Base-by-base conservation (phyloP, 2,113 vertebrate genomes). In the Leptosomus discolor region DNA sequence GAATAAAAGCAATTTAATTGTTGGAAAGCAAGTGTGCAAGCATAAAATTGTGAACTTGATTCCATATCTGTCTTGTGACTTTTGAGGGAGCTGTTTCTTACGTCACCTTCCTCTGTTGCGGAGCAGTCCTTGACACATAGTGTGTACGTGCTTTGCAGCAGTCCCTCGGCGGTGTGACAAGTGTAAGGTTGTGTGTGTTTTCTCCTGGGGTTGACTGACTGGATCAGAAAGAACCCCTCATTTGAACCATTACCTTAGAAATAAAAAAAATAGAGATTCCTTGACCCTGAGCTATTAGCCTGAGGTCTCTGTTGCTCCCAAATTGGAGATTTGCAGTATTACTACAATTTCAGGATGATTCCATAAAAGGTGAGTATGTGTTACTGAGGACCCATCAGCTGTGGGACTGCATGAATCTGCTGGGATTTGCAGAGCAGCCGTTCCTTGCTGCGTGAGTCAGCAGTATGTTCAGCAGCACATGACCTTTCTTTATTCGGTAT, bases 71-170 rank as follows among this genome's bases (percentile, higher is more conserved):
- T 41, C 9, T 3, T 84, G 14, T 73, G 51, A 79, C 27, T 80
- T 95, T 17, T 81, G 54, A 86, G 16, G 22, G 32, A 34, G 27
- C 30, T 39, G 0, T 86, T 93, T 83, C 34, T 80, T 77, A 27
- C 0, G 0, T 81, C 45, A n/a, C 15, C 8, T 6, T 86, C 8
- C 11, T 34, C 6, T 70, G 30, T 51, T 67, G 32, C 0, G 0
- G 56, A 67, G 17, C 11, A 3, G 29, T 53, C 16, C 45, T 76
- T 56, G 57, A 13, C 7, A 18, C 9, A 0, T 26, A 37, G 18
- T 0, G 0, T 34, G 41, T 60, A 20, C 2, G 2, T 61, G 82
- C 57, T 41, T 93, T 94, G 23, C 23, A 71, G 75, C 57, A 61
- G 37, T 70, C 30, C 24, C 41, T 64, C 36, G 63, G 2, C 20